These are phyloP conservation scores for Sapajus apella DNA, from an alignment of 2,113 vertebrate species.

Conservation along the genomic window DNA sequence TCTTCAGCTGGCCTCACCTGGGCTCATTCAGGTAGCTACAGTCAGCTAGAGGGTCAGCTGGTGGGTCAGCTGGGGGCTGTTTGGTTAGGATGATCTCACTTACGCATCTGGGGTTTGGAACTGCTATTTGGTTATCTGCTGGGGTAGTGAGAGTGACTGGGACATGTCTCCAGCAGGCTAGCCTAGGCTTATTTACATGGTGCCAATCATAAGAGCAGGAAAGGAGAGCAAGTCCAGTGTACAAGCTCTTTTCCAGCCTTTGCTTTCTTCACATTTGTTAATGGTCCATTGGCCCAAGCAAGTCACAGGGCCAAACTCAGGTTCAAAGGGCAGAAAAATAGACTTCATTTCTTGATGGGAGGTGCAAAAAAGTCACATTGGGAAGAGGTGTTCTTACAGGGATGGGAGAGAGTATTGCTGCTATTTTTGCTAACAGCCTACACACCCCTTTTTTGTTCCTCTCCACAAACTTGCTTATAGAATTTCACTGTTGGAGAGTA, in stretches of 20 bases:
- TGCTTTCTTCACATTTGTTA: neutral
- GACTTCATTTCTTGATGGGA: neutral
- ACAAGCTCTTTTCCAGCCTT: neutral
- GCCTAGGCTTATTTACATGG: neutral
- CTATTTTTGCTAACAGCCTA: neutral
- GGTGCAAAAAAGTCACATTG: neutral
- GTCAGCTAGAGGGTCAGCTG: neutral
- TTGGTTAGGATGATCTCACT: neutral
- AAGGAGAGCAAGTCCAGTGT: neutral
- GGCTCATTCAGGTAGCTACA: neutral
- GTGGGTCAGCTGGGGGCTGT: neutral
- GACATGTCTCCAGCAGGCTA: neutral
- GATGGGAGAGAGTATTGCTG: neutral
- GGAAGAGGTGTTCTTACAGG: neutral
- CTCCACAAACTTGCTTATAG: neutral
- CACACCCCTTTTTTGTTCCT: neutral
- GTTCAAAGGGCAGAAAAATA: neutral
- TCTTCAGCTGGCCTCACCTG: neutral
- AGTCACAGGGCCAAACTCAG: neutral
- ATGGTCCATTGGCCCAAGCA: neutral
- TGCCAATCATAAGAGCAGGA: neutral
- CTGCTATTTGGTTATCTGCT: neutral
- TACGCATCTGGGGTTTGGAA: neutral
- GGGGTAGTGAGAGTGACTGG: neutral
- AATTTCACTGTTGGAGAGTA: neutral